A percentile compares a stretch with the other conserved stretches of the same genome.
These are phyloP conservation scores for Lithobates pipiens DNA, from an alignment of 2,797 vertebrate species.

Conservation along the genomic window DNA sequence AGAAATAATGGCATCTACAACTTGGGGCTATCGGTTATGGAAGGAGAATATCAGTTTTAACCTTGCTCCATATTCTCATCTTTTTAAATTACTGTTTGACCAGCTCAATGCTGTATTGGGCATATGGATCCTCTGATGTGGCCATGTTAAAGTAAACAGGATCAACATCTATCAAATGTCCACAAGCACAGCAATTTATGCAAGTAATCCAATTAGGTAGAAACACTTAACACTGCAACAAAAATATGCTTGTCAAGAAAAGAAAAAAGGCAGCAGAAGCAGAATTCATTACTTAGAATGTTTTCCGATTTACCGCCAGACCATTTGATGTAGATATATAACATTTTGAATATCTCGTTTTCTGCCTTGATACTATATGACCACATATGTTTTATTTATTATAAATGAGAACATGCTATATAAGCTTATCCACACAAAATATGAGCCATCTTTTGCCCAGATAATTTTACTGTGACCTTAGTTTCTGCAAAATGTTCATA, in stretches of 20 bases:
- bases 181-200: conserved; percentile 83
- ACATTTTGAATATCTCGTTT: conserved; percentile 15
- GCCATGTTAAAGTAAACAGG: conserved; percentile 63
- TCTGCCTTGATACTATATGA: not conserved
- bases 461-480: not conserved
- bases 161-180: conserved; percentile 74
- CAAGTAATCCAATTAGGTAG: conserved; percentile 87
- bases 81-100: conserved; percentile 74
- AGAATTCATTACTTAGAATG: conserved; percentile 54
- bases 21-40: conserved; percentile 93
- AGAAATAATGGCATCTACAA: conserved; percentile 94
- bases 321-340: not conserved
- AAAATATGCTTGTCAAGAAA: conserved; percentile 69
- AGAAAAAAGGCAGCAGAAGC: conserved; percentile 63
- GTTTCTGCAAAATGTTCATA: not conserved
- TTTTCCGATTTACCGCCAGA: not conserved
- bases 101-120: conserved; percentile 66
- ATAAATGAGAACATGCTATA: not conserved
- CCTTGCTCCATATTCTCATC: conserved; percentile 71
- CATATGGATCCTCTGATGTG: conserved; percentile 68
- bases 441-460: too few species aligned
- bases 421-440: not conserved
- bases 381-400: not conserved
- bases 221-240: conserved; percentile 73
- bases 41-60: conserved; percentile 81